Evolutionary conservation across 37 sponge, comb jelly and placozoan species (phyloP).

Genomic region (Corticium candelabrum): DNA sequence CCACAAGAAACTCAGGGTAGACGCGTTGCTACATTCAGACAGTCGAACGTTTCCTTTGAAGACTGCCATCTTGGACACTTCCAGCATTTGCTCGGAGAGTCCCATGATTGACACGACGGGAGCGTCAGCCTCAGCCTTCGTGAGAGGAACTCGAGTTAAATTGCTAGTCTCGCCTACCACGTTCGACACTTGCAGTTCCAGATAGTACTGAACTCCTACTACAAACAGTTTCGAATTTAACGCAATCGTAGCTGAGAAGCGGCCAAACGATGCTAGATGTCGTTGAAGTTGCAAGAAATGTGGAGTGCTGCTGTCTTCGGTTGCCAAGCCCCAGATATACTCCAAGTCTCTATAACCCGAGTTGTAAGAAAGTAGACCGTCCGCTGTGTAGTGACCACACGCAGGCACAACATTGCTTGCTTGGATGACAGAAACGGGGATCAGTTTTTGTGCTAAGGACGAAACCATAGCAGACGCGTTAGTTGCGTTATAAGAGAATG

Average conservation of each 20-base stretch:
- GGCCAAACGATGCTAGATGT: slow-evolving; percentile 16
- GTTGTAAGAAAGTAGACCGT: slow-evolving; percentile 32
- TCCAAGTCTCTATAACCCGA: slow-evolving; percentile 43
- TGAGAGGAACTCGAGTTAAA: not conserved
- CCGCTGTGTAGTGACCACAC: slow-evolving; percentile 32
- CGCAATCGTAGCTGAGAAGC: slow-evolving; percentile 7
- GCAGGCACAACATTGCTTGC: slow-evolving; percentile 41
- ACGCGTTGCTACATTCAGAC: not conserved
- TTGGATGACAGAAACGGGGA: slow-evolving; percentile 36
- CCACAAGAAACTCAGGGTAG: not conserved
- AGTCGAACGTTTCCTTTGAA: not conserved
- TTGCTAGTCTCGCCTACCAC: not conserved
- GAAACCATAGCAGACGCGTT: slow-evolving; percentile 17
- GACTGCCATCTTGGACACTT: not conserved
- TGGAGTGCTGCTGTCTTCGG: slow-evolving; percentile 26
- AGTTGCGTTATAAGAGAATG: slow-evolving; percentile 19
- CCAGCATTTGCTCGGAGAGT: not conserved
- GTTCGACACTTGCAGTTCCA: slow-evolving; percentile 43
- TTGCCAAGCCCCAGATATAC: slow-evolving; percentile 43
- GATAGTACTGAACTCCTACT: slow-evolving; percentile 14
- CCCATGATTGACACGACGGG: not conserved
- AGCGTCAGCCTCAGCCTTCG: not conserved
- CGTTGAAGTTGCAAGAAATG: slow-evolving; percentile 17
- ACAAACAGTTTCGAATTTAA: slow-evolving; percentile 23
- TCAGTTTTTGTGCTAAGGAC: slow-evolving; percentile 8